Evolutionary conservation across 2,797 vertebrate genomes (phyloP).

Genomic region (Amazonetta brasiliensis): DNA sequence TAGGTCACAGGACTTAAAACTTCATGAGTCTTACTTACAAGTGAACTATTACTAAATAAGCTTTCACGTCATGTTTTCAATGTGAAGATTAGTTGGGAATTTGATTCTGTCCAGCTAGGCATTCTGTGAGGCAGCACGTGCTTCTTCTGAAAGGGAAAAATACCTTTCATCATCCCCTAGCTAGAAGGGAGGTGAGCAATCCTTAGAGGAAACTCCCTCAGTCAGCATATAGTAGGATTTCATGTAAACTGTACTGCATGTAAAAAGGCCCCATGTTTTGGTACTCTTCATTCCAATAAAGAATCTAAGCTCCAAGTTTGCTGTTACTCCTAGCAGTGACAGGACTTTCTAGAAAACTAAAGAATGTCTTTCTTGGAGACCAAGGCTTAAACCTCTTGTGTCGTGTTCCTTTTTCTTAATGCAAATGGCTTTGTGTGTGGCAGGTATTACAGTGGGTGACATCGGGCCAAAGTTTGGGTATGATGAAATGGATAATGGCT

Average conservation of each 20-base stretch:
- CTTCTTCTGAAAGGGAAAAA: background rate
- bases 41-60: background rate
- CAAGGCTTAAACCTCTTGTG: background rate
- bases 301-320: background rate
- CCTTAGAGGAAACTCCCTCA: background rate
- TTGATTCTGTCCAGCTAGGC: background rate
- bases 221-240: background rate
- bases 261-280: background rate
- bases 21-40: background rate
- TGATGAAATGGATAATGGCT: constrained; percentile 95
- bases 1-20: background rate
- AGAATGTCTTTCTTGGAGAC: background rate
- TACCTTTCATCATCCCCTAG: background rate
- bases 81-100: background rate
- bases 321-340: background rate
- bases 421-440: background rate
- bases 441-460: constrained; percentile 92
- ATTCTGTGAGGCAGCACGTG: background rate
- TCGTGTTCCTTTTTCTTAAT: background rate
- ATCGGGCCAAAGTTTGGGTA: constrained; percentile 99
- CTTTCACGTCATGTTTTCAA: background rate
- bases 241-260: no score
- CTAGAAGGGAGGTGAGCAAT: background rate
- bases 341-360: background rate
- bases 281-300: background rate